Base-by-base conservation (phyloP, 2,888 invertebrate species). In the Eumacrocentrus americanus region DNA sequence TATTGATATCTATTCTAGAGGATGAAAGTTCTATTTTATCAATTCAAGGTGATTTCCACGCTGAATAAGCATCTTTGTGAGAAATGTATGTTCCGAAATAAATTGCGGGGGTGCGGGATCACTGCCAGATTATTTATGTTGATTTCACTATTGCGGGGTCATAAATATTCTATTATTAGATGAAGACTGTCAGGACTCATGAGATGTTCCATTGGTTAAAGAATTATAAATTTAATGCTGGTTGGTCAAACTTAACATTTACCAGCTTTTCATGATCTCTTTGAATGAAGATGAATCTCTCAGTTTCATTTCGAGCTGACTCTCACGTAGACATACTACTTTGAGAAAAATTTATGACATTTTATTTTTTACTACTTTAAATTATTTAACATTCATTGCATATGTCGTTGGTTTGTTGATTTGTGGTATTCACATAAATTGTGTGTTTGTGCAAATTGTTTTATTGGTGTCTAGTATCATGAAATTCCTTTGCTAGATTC, bases 151-250 rank as follows among this genome's bases (percentile, higher is more conserved):
- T 67, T 60, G 62, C 64, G 55, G 46, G 55, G 61, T 67, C 63
- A 56, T 53, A 48, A 65, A 65, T 69, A 57, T 63, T 63, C 56
- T 70, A 72, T 69, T 67, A 65, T 65, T 70, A 72, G 65, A 59
- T 37, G 12, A 50, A 63, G 64, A 16, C 23, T 56, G 23, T 47
- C 37, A 69, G 66, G 66, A 65, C 66, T 67, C 60, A 53, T 50
- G 63, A 57, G 60, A 58, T 46, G 66, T 69, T 67, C 65, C 61
- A 68, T 71, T 69, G 65, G 65, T 63, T 18, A 56, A 67, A 67
- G 58, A 62, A 51, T 63, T 56, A 58, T 69, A 66, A 65, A 68
- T 65, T 42, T 58, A 40, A 23, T 58, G 52, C 58, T 60, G 37
- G 66, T 66, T 67, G 61, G 64, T 47, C 37, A 29, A 11, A 20